These are phyloP conservation scores for Virgularia gustaviana DNA, from an alignment of 92 coral and sea anemone species.

Conservation along the genomic window DNA sequence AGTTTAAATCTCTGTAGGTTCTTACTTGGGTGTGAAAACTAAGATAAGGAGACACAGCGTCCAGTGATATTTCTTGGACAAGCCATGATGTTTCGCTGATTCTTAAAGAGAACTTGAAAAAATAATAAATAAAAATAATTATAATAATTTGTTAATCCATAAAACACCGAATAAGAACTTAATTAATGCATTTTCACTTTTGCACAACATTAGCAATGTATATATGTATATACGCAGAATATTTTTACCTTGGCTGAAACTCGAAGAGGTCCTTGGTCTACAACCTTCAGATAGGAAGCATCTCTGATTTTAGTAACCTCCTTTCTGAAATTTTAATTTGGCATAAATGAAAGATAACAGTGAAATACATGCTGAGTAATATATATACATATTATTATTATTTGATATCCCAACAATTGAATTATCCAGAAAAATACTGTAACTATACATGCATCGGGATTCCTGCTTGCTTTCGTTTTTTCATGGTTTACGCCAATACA, in stretches of 20 bases:
- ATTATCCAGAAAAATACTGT: not conserved
- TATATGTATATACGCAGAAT: not conserved
- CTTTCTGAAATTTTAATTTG: conserved; percentile 45
- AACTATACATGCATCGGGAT: no score
- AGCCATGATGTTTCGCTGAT: conserved; percentile 70
- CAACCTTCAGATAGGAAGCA: conserved; percentile 46
- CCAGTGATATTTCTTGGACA: conserved; percentile 71
- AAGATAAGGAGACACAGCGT: conserved; percentile 74
- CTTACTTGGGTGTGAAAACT: conserved; percentile 75
- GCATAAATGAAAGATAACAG: not conserved
- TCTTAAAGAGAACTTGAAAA: conserved; percentile 64
- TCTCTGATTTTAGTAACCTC: conserved; percentile 42
- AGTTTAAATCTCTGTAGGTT: not conserved
- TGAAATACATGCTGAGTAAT: not conserved
- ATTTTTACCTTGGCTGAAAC: conserved; percentile 72
- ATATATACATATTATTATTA: no score
- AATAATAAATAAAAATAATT: not conserved
- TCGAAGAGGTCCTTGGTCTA: conserved; percentile 76
- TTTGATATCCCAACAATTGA: not conserved
- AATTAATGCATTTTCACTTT: no score
- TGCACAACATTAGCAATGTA: not conserved
- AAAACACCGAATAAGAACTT: not conserved
- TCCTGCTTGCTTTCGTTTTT: no score
- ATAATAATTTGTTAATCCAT: not conserved
- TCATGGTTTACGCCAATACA: no score